Conservation (phyloP, 1,140 invertebrate species). For the Cheumatopsyche charites region DNA sequence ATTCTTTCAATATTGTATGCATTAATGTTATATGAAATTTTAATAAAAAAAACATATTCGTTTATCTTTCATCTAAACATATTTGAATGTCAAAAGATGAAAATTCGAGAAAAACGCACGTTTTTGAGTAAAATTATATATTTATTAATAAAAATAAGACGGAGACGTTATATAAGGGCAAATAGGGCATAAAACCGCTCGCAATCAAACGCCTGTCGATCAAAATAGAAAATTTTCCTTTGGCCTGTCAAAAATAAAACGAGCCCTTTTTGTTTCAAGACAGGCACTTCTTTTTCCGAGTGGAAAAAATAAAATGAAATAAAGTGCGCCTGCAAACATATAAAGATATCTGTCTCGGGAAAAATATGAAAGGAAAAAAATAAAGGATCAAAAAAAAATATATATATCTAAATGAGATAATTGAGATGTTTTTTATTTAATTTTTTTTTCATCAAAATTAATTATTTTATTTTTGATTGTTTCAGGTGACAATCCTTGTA, state of each 20-base stretch:
- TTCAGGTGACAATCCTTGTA: too few species aligned
- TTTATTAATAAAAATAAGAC: too few species aligned
- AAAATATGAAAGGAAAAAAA: not conserved
- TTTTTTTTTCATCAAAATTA: too few species aligned
- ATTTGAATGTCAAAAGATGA: too few species aligned
- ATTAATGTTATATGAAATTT: too few species aligned
- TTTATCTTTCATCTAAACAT: too few species aligned
- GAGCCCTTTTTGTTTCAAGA: constrained; percentile 29
- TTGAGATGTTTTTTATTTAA: constrained; percentile 19
- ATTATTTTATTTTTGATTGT: too few species aligned
- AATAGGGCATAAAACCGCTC: constrained; percentile 30
- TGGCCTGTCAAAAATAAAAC: constrained; percentile 26
- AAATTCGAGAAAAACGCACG: too few species aligned
- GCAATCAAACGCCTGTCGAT: constrained; percentile 37
- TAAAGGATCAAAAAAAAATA: not conserved
- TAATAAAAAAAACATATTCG: too few species aligned
- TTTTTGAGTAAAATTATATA: too few species aligned
- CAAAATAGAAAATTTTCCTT: constrained; percentile 35
- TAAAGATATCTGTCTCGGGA: too few species aligned
- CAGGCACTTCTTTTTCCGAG: not conserved
- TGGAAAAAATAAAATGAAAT: not conserved
- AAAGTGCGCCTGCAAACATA: not conserved
- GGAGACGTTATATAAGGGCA: not conserved
- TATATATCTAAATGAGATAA: constrained; percentile 15
- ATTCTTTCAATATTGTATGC: too few species aligned